These are phyloP conservation scores for Artemia sinica DNA, from an alignment of 2,888 invertebrate species.

Conservation along the genomic window DNA sequence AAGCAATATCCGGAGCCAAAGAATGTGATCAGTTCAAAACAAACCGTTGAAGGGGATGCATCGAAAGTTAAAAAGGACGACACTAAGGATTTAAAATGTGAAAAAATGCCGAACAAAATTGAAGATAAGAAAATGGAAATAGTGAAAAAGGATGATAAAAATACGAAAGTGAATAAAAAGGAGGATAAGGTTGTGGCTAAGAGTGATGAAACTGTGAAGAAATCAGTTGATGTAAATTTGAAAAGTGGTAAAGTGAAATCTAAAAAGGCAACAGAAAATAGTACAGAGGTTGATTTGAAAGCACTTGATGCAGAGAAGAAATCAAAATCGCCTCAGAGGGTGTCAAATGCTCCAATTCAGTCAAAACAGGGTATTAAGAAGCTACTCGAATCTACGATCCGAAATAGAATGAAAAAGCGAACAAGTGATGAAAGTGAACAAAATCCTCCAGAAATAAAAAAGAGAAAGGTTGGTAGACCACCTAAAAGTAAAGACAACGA, in stretches of 20 bases:
- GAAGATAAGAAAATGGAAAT: slow-evolving; percentile 4
- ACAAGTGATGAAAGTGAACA: background rate
- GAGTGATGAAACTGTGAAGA: background rate
- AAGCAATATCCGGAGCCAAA: background rate
- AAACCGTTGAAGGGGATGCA: background rate
- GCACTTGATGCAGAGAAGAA: background rate
- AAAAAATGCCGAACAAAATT: background rate
- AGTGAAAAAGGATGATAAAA: slow-evolving; percentile 10
- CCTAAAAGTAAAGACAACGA: background rate
- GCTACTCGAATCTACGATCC: slow-evolving; percentile 4
- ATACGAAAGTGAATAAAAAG: background rate
- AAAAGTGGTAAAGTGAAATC: background rate
- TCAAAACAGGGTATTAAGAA: slow-evolving; percentile 4
- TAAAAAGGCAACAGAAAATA: background rate
- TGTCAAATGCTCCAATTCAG: background rate
- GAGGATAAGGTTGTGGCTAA: background rate
- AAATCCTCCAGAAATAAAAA: background rate
- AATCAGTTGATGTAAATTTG: background rate
- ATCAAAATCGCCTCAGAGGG: background rate
- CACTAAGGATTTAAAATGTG: background rate
- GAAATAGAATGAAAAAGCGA: slow-evolving; percentile 11
- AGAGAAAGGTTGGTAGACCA: slow-evolving; percentile 11
- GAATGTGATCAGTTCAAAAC: background rate
- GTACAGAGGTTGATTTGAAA: background rate
- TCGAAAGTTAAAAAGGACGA: background rate